Percentiles rank a stretch among this genome's conserved stretches.
phyloP scores from a whole-genome alignment of 2,797 vertebrate genomes.

The Microtus californicus region DNA sequence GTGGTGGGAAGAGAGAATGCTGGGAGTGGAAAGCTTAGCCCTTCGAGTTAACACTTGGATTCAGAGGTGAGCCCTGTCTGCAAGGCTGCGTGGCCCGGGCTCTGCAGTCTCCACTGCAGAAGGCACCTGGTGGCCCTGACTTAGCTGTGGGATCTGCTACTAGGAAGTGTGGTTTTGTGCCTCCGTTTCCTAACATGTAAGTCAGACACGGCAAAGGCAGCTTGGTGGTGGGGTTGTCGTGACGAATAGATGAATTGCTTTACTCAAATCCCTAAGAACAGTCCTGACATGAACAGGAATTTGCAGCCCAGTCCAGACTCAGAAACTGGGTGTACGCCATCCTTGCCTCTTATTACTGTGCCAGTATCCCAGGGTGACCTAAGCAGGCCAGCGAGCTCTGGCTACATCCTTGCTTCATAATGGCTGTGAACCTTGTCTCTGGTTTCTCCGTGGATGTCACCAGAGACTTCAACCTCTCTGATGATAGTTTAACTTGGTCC shows the following conservation, averaged over 20 bases:
- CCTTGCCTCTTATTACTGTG: not conserved
- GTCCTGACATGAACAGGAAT: not conserved
- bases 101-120: not conserved
- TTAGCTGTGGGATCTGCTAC: not conserved
- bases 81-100: not conserved
- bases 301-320: not conserved
- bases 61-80: not conserved
- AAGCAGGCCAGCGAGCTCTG: not conserved
- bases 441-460: not conserved
- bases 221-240: not conserved
- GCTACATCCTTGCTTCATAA: not conserved
- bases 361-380: not conserved
- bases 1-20: not conserved
- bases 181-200: slow-evolving; percentile 50
- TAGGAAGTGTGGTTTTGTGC: not conserved
- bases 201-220: not conserved
- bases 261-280: not conserved
- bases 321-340: not conserved
- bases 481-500: not conserved
- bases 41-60: not conserved
- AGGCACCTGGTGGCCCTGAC: not conserved
- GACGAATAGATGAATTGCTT: not conserved
- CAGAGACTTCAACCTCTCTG: not conserved
- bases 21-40: not conserved
- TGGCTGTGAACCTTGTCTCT: not conserved